A percentile compares a stretch with the other conserved stretches of the same genome.
phyloP scores from a whole-genome alignment of 2,888 invertebrate species.

The Eudemis profundana region DNA sequence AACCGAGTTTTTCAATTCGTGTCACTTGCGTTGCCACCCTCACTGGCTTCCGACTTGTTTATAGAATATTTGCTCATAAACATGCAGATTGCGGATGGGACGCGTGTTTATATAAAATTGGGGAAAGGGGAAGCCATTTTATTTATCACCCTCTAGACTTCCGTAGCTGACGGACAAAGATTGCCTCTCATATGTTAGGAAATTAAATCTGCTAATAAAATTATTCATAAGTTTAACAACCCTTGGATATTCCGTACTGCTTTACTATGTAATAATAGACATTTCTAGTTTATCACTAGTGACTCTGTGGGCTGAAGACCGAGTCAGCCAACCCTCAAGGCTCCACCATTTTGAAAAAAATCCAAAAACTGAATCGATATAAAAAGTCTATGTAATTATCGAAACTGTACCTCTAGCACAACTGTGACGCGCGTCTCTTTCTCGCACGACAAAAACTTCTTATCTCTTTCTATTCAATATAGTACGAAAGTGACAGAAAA shows the following conservation, averaged over 20 bases:
- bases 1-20: background rate
- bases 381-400: no score
- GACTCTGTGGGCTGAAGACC: no score
- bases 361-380: no score
- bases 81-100: slow-evolving; percentile 85
- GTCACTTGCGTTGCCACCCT: slow-evolving; percentile 27
- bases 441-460: no score
- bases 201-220: slow-evolving; percentile 50
- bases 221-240: background rate
- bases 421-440: no score
- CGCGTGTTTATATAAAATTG: slow-evolving; percentile 83
- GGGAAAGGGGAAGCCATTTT: slow-evolving; percentile 79
- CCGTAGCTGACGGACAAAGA: slow-evolving; percentile 66
- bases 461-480: no score
- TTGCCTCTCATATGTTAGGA: slow-evolving; percentile 63
- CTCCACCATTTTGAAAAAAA: no score
- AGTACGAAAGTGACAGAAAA: no score
- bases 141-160: slow-evolving; percentile 84
- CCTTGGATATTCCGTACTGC: background rate
- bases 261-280: no score
- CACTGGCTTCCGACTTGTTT: slow-evolving; percentile 70
- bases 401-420: no score
- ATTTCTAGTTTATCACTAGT: no score
- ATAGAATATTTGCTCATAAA: slow-evolving; percentile 85
- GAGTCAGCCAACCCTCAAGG: no score